Evolutionary conservation across 2,888 invertebrate species (phyloP).

Genomic region (Perizoma flavofasciatum): DNA sequence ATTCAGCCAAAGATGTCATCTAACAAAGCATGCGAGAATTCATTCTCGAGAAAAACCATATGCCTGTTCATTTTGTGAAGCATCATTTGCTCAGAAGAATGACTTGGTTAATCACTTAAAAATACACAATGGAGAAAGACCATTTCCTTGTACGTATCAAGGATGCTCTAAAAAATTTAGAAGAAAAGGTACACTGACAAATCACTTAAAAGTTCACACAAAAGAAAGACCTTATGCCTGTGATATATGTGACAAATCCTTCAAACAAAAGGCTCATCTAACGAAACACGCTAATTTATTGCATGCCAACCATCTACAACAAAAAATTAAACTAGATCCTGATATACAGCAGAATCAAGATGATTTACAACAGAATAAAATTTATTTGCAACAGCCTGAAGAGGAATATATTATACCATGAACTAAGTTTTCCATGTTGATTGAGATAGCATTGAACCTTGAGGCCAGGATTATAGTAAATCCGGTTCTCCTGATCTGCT

Average conservation of each 20-base stretch:
- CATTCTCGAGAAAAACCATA: conserved; percentile 4
- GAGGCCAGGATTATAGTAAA: too few relatives aligned
- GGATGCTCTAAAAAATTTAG: conserved; percentile 8
- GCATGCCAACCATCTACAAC: not conserved
- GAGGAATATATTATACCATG: conserved; percentile 1
- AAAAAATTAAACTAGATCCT: too few relatives aligned
- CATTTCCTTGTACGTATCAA: conserved; percentile 6
- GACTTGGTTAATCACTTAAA: conserved; percentile 3
- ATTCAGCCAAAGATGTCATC: conserved; percentile 18
- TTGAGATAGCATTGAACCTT: too few relatives aligned
- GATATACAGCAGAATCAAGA: not conserved
- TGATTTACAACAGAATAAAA: not conserved
- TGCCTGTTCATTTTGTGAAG: not conserved
- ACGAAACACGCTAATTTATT: not conserved
- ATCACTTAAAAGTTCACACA: conserved; percentile 13
- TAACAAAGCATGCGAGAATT: conserved; percentile 7
- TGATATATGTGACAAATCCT: conserved; percentile 9
- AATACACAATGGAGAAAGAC: not conserved
- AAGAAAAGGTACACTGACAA: conserved; percentile 1
- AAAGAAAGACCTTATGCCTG: conserved; percentile 7
- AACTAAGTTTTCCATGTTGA: not conserved
- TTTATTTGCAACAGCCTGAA: not conserved
- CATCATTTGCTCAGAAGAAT: not conserved
- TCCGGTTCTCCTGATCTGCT: too few relatives aligned
- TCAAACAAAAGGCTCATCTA: conserved; percentile 9